Base-by-base conservation (phyloP, 2,888 invertebrate genomes). In the Pristionchus exspectatus region DNA sequence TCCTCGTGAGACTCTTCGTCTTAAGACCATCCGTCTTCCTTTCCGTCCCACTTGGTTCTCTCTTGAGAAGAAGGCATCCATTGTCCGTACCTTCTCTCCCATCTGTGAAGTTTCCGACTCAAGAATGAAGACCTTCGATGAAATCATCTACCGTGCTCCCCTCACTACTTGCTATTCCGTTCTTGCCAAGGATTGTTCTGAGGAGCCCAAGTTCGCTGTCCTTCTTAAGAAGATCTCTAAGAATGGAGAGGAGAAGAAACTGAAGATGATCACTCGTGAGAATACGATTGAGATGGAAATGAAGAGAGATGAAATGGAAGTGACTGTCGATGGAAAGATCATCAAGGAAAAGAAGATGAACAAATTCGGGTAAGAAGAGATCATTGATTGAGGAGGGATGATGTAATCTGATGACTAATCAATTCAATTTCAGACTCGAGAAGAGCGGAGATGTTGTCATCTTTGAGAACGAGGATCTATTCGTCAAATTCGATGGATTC, bases 141-240 rank as follows among this genome's bases (percentile, higher is more conserved):
- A 92, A 54, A 92, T 93, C 72, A 83, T 88, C 88, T 94, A 92
- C 92, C 91, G 92, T 33, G 93, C 93, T 63, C 93, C 94, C 63
- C 89, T 94, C 87, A 92, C 93, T 89, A 92, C 90, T 74, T 96
- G 95, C 93, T 95, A 94, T 92, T 94, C 95, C 86, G 93, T 96
- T 44, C 90, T 96, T 90, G 95, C 95, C 92, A 95, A 95, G 93
- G 95, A 96, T 92, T 95, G 95, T 92, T 94, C 95, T 30, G 92
- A 94, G 44, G 74, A 92, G 90, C 93, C 94, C 90, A 93, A 93
- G 88, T 94, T 95, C 92, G 95, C 95, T 90, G 95, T 95, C 66
- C 92, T 95, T 54, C 93, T 94, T 89, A 95, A 95, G 93, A 93
- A 95, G 90, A 27, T 88, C 84, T 72, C 87, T 88, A 91, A 92